Conservation (phyloP, 1,140 invertebrate genomes). For the Octopus sinensis region DNA sequence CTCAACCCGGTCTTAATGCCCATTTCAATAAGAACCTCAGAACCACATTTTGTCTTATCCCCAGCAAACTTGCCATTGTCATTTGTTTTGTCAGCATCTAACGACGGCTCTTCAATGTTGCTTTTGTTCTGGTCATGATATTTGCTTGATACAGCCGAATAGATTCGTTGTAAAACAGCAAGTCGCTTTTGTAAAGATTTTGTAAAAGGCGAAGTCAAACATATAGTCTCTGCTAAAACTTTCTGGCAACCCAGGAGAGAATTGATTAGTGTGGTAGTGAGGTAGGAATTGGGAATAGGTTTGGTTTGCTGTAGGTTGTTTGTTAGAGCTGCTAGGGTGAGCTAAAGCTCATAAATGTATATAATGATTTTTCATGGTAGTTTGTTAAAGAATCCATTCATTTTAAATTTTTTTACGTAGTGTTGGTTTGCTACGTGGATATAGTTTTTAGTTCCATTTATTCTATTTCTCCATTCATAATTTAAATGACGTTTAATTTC, state of each 20-base stretch:
- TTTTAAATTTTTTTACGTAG: no score
- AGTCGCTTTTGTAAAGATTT: conserved; percentile 62
- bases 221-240: conserved; percentile 62
- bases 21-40: conserved; percentile 66
- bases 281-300: no score
- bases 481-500: no score
- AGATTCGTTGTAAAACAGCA: conserved; percentile 65
- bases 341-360: no score
- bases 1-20: conserved; percentile 67
- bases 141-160: conserved; percentile 62
- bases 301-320: no score
- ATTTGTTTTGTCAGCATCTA: background rate
- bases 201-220: conserved; percentile 63
- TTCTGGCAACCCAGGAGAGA: conserved; percentile 61
- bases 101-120: conserved; percentile 10
- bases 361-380: no score
- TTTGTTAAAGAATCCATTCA: no score
- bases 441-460: no score
- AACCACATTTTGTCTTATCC: conserved; percentile 52
- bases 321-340: no score
- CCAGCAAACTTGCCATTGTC: conserved; percentile 18
- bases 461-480: no score
- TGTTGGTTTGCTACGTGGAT: no score
- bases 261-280: no score
- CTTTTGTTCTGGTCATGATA: conserved; percentile 57